Evolutionary conservation across 2,113 vertebrate genomes (phyloP).

Genomic region (Sturnira hondurensis): DNA sequence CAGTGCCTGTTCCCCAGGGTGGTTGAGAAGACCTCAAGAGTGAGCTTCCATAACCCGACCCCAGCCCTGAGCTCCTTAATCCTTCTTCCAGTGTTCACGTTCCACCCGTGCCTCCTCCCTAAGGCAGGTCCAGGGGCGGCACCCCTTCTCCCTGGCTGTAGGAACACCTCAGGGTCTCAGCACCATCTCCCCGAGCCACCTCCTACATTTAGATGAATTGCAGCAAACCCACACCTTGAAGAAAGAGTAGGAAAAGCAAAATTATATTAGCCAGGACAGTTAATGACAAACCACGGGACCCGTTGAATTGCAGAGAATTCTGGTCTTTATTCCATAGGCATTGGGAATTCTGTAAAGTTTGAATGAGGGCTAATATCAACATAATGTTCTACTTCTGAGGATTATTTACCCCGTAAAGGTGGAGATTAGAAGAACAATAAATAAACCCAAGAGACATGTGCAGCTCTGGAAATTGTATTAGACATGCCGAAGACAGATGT

Average conservation of each 20-base stretch:
- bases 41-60: fast-evolving
- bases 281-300: neutral
- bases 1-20: fast-evolving
- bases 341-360: neutral
- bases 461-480: neutral
- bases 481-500: neutral
- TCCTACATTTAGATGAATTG: neutral
- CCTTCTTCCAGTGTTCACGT: fast-evolving
- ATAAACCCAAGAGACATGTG: neutral
- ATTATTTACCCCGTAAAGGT: neutral
- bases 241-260: neutral
- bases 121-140: neutral
- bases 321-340: neutral
- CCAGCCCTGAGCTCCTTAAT: neutral
- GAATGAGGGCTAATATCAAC: neutral
- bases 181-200: neutral
- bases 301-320: neutral
- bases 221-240: neutral
- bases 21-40: neutral
- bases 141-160: neutral
- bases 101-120: too few species aligned
- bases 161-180: neutral
- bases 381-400: neutral
- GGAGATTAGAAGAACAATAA: neutral
- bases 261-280: neutral